These are phyloP conservation scores for Acrobasis repandana DNA, from an alignment of 2,888 invertebrate genomes.

Conservation along the genomic window DNA sequence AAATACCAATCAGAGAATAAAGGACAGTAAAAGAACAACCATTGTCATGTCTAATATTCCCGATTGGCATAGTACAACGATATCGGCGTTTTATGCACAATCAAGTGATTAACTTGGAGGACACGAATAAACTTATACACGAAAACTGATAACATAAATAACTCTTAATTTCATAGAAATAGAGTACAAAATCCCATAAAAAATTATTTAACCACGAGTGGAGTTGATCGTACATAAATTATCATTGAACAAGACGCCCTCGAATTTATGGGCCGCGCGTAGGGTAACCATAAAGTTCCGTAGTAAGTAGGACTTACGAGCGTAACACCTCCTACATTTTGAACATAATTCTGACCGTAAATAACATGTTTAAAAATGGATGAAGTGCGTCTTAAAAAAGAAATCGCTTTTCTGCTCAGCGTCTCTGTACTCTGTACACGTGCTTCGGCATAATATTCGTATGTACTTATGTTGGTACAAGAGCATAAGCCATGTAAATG, in stretches of 20 bases:
- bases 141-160: constrained; percentile 23
- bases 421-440: constrained; percentile 9
- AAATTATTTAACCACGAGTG: constrained; percentile 27
- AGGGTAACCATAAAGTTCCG: constrained; percentile 31
- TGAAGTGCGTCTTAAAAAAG: constrained; percentile 19
- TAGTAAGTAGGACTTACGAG: constrained; percentile 23
- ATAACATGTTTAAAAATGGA: constrained; percentile 24
- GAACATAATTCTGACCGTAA: constrained; percentile 23
- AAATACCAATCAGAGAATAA: constrained; percentile 9
- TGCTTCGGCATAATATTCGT: constrained; percentile 11
- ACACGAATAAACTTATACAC: constrained; percentile 54
- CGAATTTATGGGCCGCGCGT: constrained; percentile 53
- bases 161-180: constrained; percentile 17
- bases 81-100: constrained; percentile 45
- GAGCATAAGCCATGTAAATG: neutral
- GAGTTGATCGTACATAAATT: constrained; percentile 53
- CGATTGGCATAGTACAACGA: constrained; percentile 24
- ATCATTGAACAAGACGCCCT: constrained; percentile 51
- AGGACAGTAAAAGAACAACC: constrained; percentile 8
- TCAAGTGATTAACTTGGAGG: constrained; percentile 57
- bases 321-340: constrained; percentile 23
- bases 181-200: constrained; percentile 26
- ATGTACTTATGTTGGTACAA: neutral
- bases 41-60: constrained; percentile 15
- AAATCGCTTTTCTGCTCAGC: constrained; percentile 12